Base-by-base conservation (phyloP, 2,888 invertebrate genomes). In the Pollenia angustigena region DNA sequence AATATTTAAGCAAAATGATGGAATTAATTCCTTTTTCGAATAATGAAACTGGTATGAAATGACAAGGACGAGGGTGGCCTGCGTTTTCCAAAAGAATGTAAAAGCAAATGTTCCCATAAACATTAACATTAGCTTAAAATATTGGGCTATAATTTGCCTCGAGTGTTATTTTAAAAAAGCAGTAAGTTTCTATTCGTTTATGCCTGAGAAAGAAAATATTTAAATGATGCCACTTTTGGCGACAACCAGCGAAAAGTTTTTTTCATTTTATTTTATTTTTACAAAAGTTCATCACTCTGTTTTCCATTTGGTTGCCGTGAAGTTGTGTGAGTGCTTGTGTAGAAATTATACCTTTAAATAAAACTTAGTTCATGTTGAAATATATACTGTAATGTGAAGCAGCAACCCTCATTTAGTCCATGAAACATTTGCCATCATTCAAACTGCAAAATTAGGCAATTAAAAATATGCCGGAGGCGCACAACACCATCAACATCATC, bases 391-490 rank as follows among this genome's bases (percentile, higher is more conserved):
- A n/a, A 23, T 68, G 52, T 52, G 48, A 40, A 46, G 54, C 54
- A 76, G 23, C 86, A 84, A 87, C 87, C 87, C 87, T 84, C 84
- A 87, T 87, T 87, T 84, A 69, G 76, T 58, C 60, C 72, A 58
- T 76, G 80, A 88, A 88, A 87, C 89, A 89, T 89, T 89, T 71
- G 89, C 91, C 92, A 91, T 92, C 91, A 91, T 91, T 92, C 92
- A 92, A 91, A 92, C 90, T 90, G 90, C 92, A 90, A 92, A 92
- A 92, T 92, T 93, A 93, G 92, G 93, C 92, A 93, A 92, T 92
- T 92, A 92, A 92, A 91, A 92, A 92, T 93, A 92, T 93, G 92
- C 93, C 93, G 90, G 90, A 91, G 92, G 92, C 90, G 90, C 81
- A 81, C 85, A 85, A 79, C 81, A 74, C 82, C 85, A 85, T 54